Evolutionary conservation across 2,797 vertebrate species (phyloP), one percentile per base, ranked within the genome.

Genomic region (Pristis pectinata): DNA sequence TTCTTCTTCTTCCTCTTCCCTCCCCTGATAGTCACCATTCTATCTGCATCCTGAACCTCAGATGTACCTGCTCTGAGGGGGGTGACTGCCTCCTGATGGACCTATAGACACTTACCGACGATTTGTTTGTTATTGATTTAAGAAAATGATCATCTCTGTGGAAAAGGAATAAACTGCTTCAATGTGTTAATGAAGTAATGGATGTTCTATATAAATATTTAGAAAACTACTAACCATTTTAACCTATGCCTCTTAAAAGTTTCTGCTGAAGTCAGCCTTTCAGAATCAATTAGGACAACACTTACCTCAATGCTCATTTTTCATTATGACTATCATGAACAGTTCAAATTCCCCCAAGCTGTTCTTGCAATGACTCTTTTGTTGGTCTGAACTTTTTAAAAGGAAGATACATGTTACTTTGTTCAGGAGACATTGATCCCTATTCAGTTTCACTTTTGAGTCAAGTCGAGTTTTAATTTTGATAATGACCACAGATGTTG

Each of bases 391-490:
- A 89, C 85, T 19, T 59, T 89, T 85, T 85, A 4, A 37, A 59
- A 83, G 22, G 24, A 83, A 89, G 34, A 5, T 10, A 59, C 61
- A 30, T 59, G 27, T 59, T 34, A 13, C 85, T 89, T 87, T 59
- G 89, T 89, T 89, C 59, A 61, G 27, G 34, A 56, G 56, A 15
- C n/a, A 30, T 85, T 85, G 82, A 34, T 13, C 27, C 27, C 30
- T 0, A 56, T 85, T 85, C 49, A 85, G 49, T 56, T 85, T n/a
- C n/a, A n/a, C n/a, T n/a, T n/a, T n/a, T n/a, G n/a, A n/a, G n/a
- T n/a, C n/a, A n/a, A n/a, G n/a, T n/a, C n/a, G n/a, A n/a, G 56
- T 61, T 89, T 89, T 61, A 89, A 89, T 89, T 89, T 89, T 89
- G 56, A 61, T 30, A 61, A 56, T 87, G 83, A 87, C 34, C 13